phyloP scores from a whole-genome alignment of 2,888 invertebrate genomes.

The Siphlonurus alternatus region DNA sequence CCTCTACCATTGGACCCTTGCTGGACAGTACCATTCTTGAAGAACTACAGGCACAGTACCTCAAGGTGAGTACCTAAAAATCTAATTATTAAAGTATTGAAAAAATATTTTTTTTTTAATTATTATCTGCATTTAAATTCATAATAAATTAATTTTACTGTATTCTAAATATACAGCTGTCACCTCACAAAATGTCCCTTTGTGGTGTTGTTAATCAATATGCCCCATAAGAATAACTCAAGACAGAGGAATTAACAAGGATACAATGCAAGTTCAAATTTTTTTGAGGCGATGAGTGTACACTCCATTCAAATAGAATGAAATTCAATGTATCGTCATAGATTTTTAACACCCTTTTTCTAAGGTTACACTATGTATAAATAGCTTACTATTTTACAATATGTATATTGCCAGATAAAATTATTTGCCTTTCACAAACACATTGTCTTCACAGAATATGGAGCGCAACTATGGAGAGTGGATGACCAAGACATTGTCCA shows the following conservation, averaged over 20 bases:
- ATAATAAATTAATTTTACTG: no score
- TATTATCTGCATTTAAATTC: neutral
- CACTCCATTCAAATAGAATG: no score
- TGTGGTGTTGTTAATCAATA: no score
- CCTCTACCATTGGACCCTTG: slow-evolving; percentile 53
- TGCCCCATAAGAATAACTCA: no score
- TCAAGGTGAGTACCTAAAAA: slow-evolving; percentile 33
- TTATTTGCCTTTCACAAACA: neutral
- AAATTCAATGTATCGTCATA: neutral
- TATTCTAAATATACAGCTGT: no score
- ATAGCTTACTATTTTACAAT: neutral
- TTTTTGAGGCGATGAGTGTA: no score
- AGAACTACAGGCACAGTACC: slow-evolving; percentile 64
- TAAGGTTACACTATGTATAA: no score
- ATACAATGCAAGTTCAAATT: no score
- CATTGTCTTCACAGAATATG: slow-evolving; percentile 34
- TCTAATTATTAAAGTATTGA: neutral
- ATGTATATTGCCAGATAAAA: neutral
- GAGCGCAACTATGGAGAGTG: slow-evolving; percentile 82
- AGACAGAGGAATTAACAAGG: no score
- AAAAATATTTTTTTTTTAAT: neutral
- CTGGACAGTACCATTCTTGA: slow-evolving; percentile 56
- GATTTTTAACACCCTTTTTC: no score
- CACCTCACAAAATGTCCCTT: no score
- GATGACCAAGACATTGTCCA: slow-evolving; percentile 84